Base-by-base conservation (phyloP, 2,888 invertebrate species). In the Brachyptera putata region DNA sequence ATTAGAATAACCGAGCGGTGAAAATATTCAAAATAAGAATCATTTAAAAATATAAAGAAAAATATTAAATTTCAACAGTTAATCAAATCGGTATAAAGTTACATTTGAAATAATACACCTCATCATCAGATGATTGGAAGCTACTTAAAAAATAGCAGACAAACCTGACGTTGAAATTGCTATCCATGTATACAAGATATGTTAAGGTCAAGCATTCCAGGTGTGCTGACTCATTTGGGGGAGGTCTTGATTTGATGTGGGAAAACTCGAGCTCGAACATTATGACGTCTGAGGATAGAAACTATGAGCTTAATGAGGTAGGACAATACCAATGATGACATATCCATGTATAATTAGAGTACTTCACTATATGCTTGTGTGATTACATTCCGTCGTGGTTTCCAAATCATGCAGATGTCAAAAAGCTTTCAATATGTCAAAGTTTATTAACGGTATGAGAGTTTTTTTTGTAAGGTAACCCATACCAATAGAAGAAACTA, bases 401-500 rank as follows among this genome's bases (percentile, higher is more conserved):
- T 18, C 21, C 59, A 39, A 18, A 30, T 41, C 53, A n/a, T 30
- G 14, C 7, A 30, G 30, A 50, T 36, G 60, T 56, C 60, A 56
- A 37, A 61, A 61, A 50, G 60, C 60, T 61, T 61, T 61, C 60
- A 61, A 49, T 48, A 48, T 24, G 5, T 30, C 30, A 30, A 30
- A 5, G 30, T 11, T 30, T 30, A 30, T 30, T 30, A 30, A 39
- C 43, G 21, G 43, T 18, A 16, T 18, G 43, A 43, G 18, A 43
- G 43, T 43, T 43, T 4, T 16, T 18, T 16, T 2, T 11, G 11
- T 30, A 5, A 30, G 30, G 30, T 30, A 30, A 30, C 30, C 30
- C 30, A 30, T 11, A 30, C 30, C 30, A n/a, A 30, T 30, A 11
- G 5, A 30, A 7, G 30, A 7, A 30, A 11, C 21, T 9, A n/a